Conservation (phyloP, 2,113 vertebrate species). For the Calidris pygmaea region DNA sequence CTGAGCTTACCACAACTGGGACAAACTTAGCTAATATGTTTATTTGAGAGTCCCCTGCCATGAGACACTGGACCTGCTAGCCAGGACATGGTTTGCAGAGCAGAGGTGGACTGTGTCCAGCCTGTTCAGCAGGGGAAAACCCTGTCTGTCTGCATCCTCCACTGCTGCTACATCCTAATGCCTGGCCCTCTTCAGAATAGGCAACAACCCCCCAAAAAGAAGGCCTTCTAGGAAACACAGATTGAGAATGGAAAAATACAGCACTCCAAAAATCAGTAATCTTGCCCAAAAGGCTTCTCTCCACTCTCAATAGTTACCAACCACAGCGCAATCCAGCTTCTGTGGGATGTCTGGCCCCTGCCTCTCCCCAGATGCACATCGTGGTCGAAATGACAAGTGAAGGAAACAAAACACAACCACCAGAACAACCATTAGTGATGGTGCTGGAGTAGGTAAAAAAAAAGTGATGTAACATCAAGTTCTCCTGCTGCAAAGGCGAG, state of each 20-base stretch:
- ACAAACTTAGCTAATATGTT: not conserved
- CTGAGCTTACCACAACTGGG: not conserved
- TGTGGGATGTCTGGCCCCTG: not conserved
- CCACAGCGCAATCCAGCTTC: accelerated
- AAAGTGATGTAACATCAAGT: not conserved
- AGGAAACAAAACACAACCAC: not conserved
- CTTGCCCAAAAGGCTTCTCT: not conserved
- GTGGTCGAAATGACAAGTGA: not conserved
- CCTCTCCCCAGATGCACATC: not conserved
- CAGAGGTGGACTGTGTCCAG: not conserved
- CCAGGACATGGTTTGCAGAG: not conserved
- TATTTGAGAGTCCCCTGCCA: not conserved
- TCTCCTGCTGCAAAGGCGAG: not conserved
- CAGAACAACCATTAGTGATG: not conserved
- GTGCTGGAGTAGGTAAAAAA: not conserved
- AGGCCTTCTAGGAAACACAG: not conserved
- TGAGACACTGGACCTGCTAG: not conserved
- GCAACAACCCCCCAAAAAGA: not conserved
- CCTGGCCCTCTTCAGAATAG: not conserved
- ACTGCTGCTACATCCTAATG: not conserved
- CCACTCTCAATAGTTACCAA: not conserved
- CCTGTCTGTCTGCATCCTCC: not conserved
- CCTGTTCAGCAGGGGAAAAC: not conserved
- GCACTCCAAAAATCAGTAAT: not conserved
- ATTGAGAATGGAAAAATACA: not conserved